These are phyloP conservation scores for Noctua janthe DNA, from an alignment of 2,888 invertebrate genomes.

Conservation along the genomic window DNA sequence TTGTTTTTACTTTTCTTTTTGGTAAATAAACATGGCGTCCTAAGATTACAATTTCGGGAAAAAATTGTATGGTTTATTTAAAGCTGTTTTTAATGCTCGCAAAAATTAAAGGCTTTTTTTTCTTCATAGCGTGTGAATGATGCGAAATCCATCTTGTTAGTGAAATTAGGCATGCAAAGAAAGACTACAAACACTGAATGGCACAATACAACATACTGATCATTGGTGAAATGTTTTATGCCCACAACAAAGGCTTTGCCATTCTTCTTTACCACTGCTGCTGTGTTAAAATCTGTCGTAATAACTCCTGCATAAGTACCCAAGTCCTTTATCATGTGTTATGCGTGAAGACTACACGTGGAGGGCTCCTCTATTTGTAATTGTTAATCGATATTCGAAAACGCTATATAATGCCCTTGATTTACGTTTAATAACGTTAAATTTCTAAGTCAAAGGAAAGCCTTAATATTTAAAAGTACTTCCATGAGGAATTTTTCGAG, in stretches of 20 bases:
- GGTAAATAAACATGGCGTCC: not conserved
- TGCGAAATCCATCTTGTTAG: not conserved
- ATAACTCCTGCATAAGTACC: not conserved
- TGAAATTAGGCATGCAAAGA: not conserved
- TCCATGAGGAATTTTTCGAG: not conserved
- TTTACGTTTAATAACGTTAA: conserved; percentile 4
- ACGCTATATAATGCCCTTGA: conserved; percentile 2
- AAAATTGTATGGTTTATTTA: not conserved
- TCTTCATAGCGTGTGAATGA: not conserved
- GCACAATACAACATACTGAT: not conserved
- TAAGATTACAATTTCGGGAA: not conserved
- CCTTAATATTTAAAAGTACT: not conserved
- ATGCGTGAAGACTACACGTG: too few relatives aligned
- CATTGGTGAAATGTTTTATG: not conserved
- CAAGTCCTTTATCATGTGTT: not conserved
- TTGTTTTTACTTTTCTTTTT: not conserved
- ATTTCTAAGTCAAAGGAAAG: not conserved
- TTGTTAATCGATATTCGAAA: conserved; percentile 23
- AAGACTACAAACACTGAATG: not conserved
- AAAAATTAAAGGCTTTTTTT: not conserved
- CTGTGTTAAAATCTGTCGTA: not conserved
- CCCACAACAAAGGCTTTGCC: not conserved
- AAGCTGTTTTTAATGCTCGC: not conserved
- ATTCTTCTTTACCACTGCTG: not conserved
- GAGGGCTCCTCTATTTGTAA: not conserved